Conservation (phyloP, 2,797 vertebrate genomes). For the Benthosema pterotum region DNA sequence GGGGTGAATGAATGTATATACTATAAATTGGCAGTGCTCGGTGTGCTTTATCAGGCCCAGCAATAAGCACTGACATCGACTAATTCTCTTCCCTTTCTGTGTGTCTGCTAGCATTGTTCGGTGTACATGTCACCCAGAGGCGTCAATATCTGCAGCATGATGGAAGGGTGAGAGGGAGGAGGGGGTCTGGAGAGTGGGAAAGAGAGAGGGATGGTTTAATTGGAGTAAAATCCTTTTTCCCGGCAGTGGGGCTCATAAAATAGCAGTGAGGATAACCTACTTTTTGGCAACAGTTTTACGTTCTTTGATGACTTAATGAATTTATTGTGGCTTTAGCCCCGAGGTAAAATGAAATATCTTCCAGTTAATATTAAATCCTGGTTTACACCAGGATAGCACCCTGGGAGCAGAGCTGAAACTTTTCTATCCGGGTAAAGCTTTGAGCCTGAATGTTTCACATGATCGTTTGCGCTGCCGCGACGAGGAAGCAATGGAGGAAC, state of each 20-base stretch:
- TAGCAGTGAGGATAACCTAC: constrained; percentile 60
- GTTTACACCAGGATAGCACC: constrained; percentile 46
- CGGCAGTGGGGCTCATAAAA: constrained; percentile 70
- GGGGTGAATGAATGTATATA: neutral
- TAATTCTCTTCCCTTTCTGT: constrained; percentile 22
- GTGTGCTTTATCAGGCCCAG: constrained; percentile 20
- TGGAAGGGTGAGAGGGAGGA: constrained; percentile 38
- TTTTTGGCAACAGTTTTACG: constrained; percentile 62
- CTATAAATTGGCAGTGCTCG: constrained; percentile 4
- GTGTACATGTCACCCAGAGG: constrained; percentile 47
- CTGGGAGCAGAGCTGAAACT: constrained; percentile 2
- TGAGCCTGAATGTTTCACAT: neutral
- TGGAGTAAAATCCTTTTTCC: constrained; percentile 72
- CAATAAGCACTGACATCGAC: constrained; percentile 15
- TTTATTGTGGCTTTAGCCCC: constrained; percentile 58
- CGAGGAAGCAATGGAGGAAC: constrained; percentile 12
- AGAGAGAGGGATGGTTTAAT: constrained; percentile 64
- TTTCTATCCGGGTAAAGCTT: neutral
- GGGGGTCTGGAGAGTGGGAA: constrained; percentile 13
- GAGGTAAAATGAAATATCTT: constrained; percentile 43
- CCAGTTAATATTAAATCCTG: constrained; percentile 48
- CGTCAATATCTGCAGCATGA: constrained; percentile 51
- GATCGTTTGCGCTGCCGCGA: neutral
- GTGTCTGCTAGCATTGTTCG: constrained; percentile 24
- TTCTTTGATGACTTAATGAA: constrained; percentile 65